Base-by-base conservation (phyloP, 2,888 invertebrate genomes). In the Hymenopus coronatus region DNA sequence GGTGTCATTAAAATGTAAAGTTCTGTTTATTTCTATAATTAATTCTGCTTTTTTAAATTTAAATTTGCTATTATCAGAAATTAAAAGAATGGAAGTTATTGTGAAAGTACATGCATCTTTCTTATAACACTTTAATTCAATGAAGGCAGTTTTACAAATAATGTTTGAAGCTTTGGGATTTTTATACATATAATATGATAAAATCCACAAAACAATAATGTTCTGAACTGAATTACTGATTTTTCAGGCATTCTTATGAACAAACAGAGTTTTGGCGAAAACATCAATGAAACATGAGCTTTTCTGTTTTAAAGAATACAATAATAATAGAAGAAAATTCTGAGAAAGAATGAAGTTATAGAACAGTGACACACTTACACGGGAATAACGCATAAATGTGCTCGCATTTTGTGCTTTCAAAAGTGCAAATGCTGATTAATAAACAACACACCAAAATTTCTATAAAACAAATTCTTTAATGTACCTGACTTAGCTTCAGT, bases 101-200 rank as follows among this genome's bases (percentile, higher is more conserved):
- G 82, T 87, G 87, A 82, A 87, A 87, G 82, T 87, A 87, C 87
- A 87, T 87, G 87, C 87, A 87, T 87, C 33, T 85, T 89, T 87
- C 88, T 88, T 86, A 82, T 90, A 90, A 90, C 90, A 90, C 89
- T 90, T 90, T 90, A 90, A 90, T 90, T 90, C 89, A 90, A 90
- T 88, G 89, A 90, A 90, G 90, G 90, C 90, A 90, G 89, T 89
- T 88, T 90, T 90, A 90, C 90, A 90, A 90, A 88, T 88, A 88
- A 88, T 88, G 46, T 81, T 89, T 83, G 83, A 87, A 86, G 86
- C 86, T 20, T 88, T 28, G 30, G 86, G 89, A 85, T 85, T 83
- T 46, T 89, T 86, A 83, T 70, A 89, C 89, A 89, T 70, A 89
- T 82, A 88, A 85, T 82, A 84, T 81, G 81, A 84, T 82, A 28